Base-by-base conservation (phyloP, 2,888 invertebrate species). In the Polydrusus tereticollis region DNA sequence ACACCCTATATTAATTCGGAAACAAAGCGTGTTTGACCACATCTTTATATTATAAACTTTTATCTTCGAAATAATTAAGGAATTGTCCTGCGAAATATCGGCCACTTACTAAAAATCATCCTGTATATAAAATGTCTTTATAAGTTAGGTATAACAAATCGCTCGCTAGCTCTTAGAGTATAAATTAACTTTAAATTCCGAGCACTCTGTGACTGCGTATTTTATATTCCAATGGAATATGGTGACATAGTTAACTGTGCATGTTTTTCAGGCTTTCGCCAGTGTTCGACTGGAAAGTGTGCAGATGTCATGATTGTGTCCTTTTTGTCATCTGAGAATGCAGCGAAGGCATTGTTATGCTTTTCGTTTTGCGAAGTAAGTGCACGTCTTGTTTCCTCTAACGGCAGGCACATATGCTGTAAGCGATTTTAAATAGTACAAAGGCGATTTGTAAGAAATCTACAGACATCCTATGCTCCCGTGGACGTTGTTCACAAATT, bases 371-470 rank as follows among this genome's bases (percentile, higher is more conserved):
- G 57, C 58, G 45, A 58, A 57, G 63, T 63, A 69, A 69, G 63
- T 69, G 64, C 69, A 64, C 64, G 58, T 69, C 69, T 69, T 69
- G 69, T 69, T 69, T 69, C 64, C 69, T 64, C 58, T 63, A 69
- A 69, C 69, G 69, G 58, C 69, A 69, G 18, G 23, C 63, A 64
- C 66, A 63, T 59, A 65, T 60, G 70, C 41, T 59, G 57, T 71
- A 66, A 71, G 65, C 66, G 70, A 65, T 71, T 71, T 71, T 29
- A 23, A 68, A 68, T 68, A 50, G 68, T 55, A 68, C 68, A 60
- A 60, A 62, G 29, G 43, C 52, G 60, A 68, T 68, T 68, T 68
- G 41, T 55, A 55, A 36, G 41, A 50, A 68, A 60, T 62, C 62
- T 60, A 38, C 14, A 52, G 29, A 52, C 52, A 33, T 52, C 62